These are phyloP conservation scores for Tolmerus cingulatus DNA, from an alignment of 2,888 invertebrate species.

Conservation along the genomic window DNA sequence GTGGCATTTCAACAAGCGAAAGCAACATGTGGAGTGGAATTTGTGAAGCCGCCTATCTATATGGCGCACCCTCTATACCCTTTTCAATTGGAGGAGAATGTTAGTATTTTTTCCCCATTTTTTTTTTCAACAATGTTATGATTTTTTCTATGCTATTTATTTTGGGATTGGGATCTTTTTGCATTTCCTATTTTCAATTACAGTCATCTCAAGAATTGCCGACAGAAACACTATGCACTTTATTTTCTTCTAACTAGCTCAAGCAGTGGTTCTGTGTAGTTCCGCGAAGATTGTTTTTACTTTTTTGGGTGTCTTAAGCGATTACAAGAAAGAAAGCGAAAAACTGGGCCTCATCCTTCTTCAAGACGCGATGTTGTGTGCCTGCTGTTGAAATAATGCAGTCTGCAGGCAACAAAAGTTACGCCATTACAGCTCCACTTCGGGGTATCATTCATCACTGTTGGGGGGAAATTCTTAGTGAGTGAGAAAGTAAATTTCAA, in stretches of 20 bases:
- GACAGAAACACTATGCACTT: background rate
- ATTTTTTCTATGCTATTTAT: background rate
- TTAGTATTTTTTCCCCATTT: slow-evolving; percentile 55
- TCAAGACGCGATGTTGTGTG: background rate
- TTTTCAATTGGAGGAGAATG: slow-evolving; percentile 59
- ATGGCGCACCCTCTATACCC: slow-evolving; percentile 59
- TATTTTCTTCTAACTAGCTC: background rate
- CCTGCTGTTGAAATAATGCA: background rate
- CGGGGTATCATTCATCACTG: slow-evolving; percentile 36
- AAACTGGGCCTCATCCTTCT: background rate
- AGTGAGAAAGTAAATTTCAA: background rate
- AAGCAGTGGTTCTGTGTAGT: background rate
- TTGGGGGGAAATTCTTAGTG: background rate
- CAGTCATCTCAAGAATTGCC: background rate
- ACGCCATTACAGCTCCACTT: slow-evolving; percentile 49
- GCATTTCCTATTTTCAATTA: background rate
- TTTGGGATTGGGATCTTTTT: slow-evolving; percentile 35
- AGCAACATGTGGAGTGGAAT: slow-evolving; percentile 61
- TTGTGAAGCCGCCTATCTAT: slow-evolving; percentile 61
- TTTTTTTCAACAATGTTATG: background rate
- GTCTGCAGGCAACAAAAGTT: background rate
- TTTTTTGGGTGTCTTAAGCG: background rate
- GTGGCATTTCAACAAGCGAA: background rate
- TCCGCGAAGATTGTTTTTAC: background rate
- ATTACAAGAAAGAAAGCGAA: background rate